Base-by-base conservation (phyloP, 2,797 vertebrate species). In the Austrolebias charrua region DNA sequence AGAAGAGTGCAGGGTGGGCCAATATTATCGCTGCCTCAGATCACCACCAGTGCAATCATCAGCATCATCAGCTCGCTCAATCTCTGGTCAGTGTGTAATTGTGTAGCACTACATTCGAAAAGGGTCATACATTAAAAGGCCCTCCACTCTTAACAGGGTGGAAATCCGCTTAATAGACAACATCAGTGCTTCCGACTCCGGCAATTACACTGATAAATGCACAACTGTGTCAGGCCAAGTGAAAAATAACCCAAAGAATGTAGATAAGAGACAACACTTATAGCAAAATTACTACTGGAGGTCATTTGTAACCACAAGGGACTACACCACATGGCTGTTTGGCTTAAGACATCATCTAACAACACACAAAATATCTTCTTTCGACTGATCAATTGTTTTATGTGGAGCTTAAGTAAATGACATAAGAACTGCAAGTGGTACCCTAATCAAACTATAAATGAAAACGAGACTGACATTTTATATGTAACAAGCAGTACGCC, bases 151-250 rank as follows among this genome's bases (percentile, higher is more conserved):
- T 90, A 90, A 92, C 89, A 83, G 89, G 88, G 88, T 86, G 87
- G 90, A 91, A 91, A 91, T 86, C 88, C 73, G 64, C 89, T 86
- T 93, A 92, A 92, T 91, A 93, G 91, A 92, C 90, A 91, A 90
- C 90, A 91, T 92, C 91, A 88, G 87, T 85, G 91, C 91, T 92
- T 91, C 88, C 85, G 79, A 89, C 86, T 86, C 76, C 77, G 71
- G 88, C 90, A 91, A 92, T 94, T 92, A 93, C 91, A 87, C 90
- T 92, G 92, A 93, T 92, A 92, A 84, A 93, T 94, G 92, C 89
- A 88, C 85, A 75, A 85, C 89, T 88, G 87, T 90, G 89, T 90
- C 88, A 88, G 76, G 79, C 43, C 61, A 75, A 86, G 83, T 90
- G 90, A 91, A 90, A 92, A 91, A 88, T 76, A 86, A 88, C 68